A percentile compares a stretch with the other conserved stretches of the same genome.
Conservation (phyloP, 37 sponge, comb jelly and placozoan species). For the Halisarca cf. caerulea region DNA sequence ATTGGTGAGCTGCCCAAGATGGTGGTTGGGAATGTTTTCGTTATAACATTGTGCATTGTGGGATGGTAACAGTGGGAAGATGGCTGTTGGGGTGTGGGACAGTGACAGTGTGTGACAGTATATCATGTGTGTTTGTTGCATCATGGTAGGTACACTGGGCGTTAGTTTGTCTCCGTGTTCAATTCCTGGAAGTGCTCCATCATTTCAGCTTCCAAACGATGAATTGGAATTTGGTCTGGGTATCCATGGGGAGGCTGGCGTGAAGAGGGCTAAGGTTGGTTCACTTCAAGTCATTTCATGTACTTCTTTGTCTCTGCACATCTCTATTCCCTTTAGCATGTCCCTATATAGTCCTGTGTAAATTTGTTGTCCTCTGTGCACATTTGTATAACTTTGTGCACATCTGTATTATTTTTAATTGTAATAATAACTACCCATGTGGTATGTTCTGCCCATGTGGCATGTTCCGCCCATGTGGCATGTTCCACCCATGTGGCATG, state of each 20-base stretch:
- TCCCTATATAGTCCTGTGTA: neutral
- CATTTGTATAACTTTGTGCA: neutral
- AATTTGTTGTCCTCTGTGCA: neutral
- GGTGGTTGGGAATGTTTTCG: too few relatives aligned
- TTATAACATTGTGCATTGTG: too few relatives aligned
- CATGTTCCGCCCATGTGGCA: too few relatives aligned
- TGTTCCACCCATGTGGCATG: too few relatives aligned
- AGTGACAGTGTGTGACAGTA: neutral
- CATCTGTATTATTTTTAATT: neutral
- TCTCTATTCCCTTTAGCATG: neutral
- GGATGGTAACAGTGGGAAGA: too few relatives aligned
- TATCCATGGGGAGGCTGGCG: constrained; percentile 98
- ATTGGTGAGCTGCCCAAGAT: constrained; percentile 45
- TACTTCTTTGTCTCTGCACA: neutral
- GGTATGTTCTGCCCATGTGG: too few relatives aligned
- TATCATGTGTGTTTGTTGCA: too few relatives aligned
- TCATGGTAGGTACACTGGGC: constrained; percentile 78
- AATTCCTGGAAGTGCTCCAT: constrained; percentile 80
- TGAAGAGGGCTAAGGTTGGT: constrained; percentile 59
- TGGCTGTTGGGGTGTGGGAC: neutral
- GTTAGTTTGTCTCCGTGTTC: constrained; percentile 91
- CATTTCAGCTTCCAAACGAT: constrained; percentile 73
- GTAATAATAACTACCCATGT: too few relatives aligned
- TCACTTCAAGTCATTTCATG: too few relatives aligned
- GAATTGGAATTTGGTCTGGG: constrained; percentile 96